These are phyloP conservation scores for Gryllus bimaculatus DNA, from an alignment of 1,140 invertebrate species.

Conservation along the genomic window DNA sequence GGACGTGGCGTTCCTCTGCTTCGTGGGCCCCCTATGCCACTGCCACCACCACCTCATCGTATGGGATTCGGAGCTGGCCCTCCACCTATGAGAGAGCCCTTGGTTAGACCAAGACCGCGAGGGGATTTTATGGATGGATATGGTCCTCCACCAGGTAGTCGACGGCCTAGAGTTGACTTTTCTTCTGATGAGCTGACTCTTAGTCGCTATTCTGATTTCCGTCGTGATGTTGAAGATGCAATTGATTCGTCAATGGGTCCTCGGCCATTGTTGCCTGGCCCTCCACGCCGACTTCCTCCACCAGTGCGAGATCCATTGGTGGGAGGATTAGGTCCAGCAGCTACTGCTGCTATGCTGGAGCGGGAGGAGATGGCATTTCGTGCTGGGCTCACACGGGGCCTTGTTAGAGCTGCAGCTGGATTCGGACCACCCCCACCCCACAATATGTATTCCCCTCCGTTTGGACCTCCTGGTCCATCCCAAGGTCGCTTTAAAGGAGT, in stretches of 20 bases:
- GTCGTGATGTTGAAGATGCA: conserved; percentile 24
- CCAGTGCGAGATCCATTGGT: not conserved
- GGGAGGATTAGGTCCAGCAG: conserved; percentile 9
- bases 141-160: not conserved
- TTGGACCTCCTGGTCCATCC: no score
- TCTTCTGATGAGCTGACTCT: conserved; percentile 21
- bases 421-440: conserved; percentile 11
- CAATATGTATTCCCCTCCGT: not conserved
- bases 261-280: not conserved
- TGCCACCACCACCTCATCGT: conserved; percentile 6
- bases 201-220: conserved; percentile 24
- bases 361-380: conserved; percentile 19
- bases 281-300: not conserved
- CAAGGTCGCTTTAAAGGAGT: not conserved
- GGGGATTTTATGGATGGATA: conserved; percentile 15
- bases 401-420: conserved; percentile 15
- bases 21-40: conserved; percentile 12
- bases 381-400: conserved; percentile 17
- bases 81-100: conserved; percentile 16
- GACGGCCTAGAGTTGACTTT: conserved; percentile 17
- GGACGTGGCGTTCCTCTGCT: conserved; percentile 6
- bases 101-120: not conserved
- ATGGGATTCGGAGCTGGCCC: conserved; percentile 9
- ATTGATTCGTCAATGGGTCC: conserved; percentile 21
- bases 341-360: conserved; percentile 18